phyloP scores from a whole-genome alignment of 2,888 invertebrate species.

The Empis livida region DNA sequence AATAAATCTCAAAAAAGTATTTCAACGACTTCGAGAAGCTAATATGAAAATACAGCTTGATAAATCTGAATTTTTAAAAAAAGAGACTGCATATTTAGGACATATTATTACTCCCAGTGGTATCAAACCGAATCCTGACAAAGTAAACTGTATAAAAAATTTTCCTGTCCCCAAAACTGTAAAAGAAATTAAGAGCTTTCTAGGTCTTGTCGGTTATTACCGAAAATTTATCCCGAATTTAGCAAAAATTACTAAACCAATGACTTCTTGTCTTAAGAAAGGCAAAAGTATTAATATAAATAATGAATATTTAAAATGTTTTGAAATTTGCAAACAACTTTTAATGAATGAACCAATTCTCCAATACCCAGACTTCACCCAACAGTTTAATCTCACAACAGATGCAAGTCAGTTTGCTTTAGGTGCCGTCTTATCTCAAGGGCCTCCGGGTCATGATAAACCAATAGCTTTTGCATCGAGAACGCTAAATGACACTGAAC shows the following conservation, averaged over 20 bases:
- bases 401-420: slow-evolving; percentile 7
- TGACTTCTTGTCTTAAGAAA: slow-evolving; percentile 10
- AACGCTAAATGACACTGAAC: slow-evolving; percentile 6
- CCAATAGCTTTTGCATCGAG: slow-evolving; percentile 6
- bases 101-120: too few relatives aligned
- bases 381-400: slow-evolving; percentile 5
- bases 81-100: too few relatives aligned
- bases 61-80: background rate
- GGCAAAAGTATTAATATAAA: slow-evolving; percentile 1
- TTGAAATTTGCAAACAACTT: slow-evolving; percentile 9
- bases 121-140: background rate
- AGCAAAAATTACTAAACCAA: slow-evolving; percentile 10
- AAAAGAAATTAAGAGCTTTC: slow-evolving; percentile 3
- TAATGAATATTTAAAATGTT: slow-evolving; percentile 3
- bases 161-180: background rate
- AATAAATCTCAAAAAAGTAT: slow-evolving; percentile 2
- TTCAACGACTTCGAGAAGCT: background rate
- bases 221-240: slow-evolving; percentile 13
- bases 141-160: background rate
- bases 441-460: slow-evolving; percentile 5
- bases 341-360: slow-evolving; percentile 7
- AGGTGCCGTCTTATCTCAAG: slow-evolving; percentile 3
- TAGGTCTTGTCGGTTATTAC: slow-evolving; percentile 13
- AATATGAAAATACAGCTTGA: background rate
- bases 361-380: slow-evolving; percentile 2